Percentiles rank a stretch among this genome's conserved stretches.
Evolutionary conservation across 1,140 invertebrate species (phyloP).

Genomic region (Bombus waltoni): DNA sequence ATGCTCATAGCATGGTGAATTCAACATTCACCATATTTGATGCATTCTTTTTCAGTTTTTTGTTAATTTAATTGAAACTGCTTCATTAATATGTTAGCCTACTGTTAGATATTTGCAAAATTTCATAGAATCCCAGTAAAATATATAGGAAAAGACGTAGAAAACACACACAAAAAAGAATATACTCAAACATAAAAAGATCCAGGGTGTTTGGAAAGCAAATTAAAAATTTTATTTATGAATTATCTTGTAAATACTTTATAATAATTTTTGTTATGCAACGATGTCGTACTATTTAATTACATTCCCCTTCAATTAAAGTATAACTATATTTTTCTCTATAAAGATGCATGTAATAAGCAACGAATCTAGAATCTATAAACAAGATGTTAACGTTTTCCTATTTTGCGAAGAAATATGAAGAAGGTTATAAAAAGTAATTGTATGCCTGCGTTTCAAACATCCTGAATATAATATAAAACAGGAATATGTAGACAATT

Average conservation of each 20-base stretch:
- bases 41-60: background rate
- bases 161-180: constrained; percentile 46
- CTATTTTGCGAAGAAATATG: constrained; percentile 16
- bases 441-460: constrained; percentile 54
- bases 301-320: constrained; percentile 27
- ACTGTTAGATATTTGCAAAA: constrained; percentile 39
- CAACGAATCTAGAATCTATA: background rate
- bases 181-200: constrained; percentile 49
- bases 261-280: constrained; percentile 20
- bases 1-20: background rate
- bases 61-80: constrained; percentile 31
- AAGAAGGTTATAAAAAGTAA: constrained; percentile 28
- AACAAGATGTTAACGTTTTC: constrained; percentile 10
- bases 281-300: constrained; percentile 22
- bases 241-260: background rate
- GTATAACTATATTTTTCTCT: constrained; percentile 23
- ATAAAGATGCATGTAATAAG: constrained; percentile 16
- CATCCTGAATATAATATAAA: constrained; percentile 58
- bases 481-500: constrained; percentile 44
- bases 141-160: constrained; percentile 23
- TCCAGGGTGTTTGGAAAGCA: constrained; percentile 54
- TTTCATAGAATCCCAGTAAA: constrained; percentile 21
- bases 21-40: constrained; percentile 4
- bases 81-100: constrained; percentile 41
- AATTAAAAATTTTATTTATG: constrained; percentile 31